Base-by-base conservation (phyloP, 1,140 invertebrate species). In the Olivierus martensii region DNA sequence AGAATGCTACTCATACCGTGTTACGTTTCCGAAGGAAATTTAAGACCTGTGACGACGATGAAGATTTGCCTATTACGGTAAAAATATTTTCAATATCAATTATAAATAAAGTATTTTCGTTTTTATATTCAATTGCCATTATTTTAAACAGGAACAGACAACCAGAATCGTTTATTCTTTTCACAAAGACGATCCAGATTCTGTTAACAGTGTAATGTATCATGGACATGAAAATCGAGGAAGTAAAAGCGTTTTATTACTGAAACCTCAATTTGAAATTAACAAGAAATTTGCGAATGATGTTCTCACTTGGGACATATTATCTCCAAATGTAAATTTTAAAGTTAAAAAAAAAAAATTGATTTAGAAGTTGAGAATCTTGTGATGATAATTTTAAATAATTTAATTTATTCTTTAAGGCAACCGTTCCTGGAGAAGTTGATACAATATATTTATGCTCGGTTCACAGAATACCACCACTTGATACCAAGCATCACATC, bases 1-100 rank as follows among this genome's bases (percentile, higher is more conserved):
- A 65, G 46, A 65, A 64, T 37, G 59, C 60, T 46, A 64, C 62
- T 12, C 60, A 63, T 51, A 63, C 63, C 12, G 51, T 52, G 6
- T 52, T 65, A 14, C 46, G 50, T 22, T 61, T 65, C 55, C 53
- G 52, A 5, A 48, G 63, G 11, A 55, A 59, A 17, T 59, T 61
- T 38, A 52, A 60, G 10, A 65, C 62, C 11, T 65, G 63, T 36
- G 63, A 65, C 51, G 47, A 58, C 17, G 51, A 64, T 4, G 9
- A 28, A 28, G 55, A 56, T 39, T 41, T 51, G 15, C 42, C 45
- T 38, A 56, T 56, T 18, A 45, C 50, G 42, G 55, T 56, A 52
- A 51, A 44, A 47, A 19, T 7, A 3, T n/a, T 45, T 36, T 2
- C 28, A 10, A n/a, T 39, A 12, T 39, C 38, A 39, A 39, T 43